Conservation (phyloP, 2,113 vertebrate species). For the Anser brachyrhynchus region DNA sequence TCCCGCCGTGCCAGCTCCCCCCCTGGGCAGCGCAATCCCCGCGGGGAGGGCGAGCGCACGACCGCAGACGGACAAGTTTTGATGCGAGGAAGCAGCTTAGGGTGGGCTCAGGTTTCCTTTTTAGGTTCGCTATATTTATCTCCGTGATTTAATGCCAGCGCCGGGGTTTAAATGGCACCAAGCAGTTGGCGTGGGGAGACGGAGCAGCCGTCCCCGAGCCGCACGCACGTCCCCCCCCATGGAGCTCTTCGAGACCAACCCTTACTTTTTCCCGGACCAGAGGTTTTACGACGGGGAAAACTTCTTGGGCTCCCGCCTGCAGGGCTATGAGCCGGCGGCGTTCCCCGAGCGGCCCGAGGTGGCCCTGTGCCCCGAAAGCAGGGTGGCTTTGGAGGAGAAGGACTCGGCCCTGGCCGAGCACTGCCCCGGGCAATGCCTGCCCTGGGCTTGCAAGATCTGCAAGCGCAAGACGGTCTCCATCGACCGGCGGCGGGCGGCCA, state of each 20-base stretch:
- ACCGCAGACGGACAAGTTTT: conserved; percentile 93
- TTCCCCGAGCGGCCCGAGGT: conserved; percentile 89
- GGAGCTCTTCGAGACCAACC: conserved; percentile 99
- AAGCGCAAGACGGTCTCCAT: conserved; percentile 94
- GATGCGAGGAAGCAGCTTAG: conserved; percentile 99
- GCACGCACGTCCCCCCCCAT: conserved; percentile 73
- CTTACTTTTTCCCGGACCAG: conserved; percentile 95
- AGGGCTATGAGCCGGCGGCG: conserved; percentile 81
- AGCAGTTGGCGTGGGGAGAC: conserved; percentile 83
- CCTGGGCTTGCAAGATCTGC: conserved; percentile 96
- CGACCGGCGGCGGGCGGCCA: conserved; percentile 92
- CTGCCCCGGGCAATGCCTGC: conserved; percentile 94
- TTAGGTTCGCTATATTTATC: conserved; percentile 98
- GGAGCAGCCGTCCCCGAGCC: conserved; percentile 82
- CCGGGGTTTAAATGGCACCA: conserved; percentile 99
- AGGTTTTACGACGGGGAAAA: conserved; percentile 94
- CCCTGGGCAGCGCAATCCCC: conserved; percentile 66
- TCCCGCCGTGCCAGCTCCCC: conserved; percentile 8
- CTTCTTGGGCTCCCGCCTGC: conserved; percentile 88
- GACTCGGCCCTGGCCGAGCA: conserved; percentile 84
- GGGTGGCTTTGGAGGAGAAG: conserved; percentile 86
- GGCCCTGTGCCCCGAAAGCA: conserved; percentile 81
- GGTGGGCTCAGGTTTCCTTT: conserved; percentile 92
- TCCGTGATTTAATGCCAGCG: conserved; percentile 95
- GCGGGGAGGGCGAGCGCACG: conserved; percentile 76